Evolutionary conservation across 2,797 vertebrate species (phyloP).

Genomic region (Megalops cyprinoides): DNA sequence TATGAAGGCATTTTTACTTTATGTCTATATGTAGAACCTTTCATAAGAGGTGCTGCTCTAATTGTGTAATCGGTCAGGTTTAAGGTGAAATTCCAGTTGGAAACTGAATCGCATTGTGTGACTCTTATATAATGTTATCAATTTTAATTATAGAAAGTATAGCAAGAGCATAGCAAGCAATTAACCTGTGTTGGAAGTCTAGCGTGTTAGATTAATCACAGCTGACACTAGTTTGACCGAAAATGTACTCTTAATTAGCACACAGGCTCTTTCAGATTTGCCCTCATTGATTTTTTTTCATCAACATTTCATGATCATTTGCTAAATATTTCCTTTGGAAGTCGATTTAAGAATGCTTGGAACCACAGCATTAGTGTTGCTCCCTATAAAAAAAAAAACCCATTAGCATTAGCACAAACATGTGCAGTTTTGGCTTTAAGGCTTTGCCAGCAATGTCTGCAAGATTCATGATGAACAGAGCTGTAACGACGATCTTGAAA

Average conservation of each 20-base stretch:
- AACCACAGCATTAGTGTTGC: not conserved
- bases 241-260: not conserved
- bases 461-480: not conserved
- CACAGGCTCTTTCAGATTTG: not conserved
- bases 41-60: too few relatives aligned
- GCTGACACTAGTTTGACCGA: not conserved
- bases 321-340: not conserved
- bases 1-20: too few relatives aligned
- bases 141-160: too few relatives aligned
- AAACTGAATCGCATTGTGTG: too few relatives aligned
- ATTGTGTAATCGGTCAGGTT: too few relatives aligned
- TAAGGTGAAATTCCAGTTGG: too few relatives aligned
- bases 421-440: not conserved
- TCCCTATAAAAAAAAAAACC: not conserved
- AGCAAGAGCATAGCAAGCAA: too few relatives aligned
- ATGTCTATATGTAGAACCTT: too few relatives aligned
- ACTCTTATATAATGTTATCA: too few relatives aligned
- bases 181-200: not conserved
- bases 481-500: too few relatives aligned
- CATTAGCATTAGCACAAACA: not conserved
- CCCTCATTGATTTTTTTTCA: not conserved
- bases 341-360: not conserved
- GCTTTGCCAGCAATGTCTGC: not conserved
- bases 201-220: not conserved
- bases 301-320: not conserved